Evolutionary conservation across 2,113 vertebrate genomes (phyloP).

Genomic region (Nerophis lumbriciformis): DNA sequence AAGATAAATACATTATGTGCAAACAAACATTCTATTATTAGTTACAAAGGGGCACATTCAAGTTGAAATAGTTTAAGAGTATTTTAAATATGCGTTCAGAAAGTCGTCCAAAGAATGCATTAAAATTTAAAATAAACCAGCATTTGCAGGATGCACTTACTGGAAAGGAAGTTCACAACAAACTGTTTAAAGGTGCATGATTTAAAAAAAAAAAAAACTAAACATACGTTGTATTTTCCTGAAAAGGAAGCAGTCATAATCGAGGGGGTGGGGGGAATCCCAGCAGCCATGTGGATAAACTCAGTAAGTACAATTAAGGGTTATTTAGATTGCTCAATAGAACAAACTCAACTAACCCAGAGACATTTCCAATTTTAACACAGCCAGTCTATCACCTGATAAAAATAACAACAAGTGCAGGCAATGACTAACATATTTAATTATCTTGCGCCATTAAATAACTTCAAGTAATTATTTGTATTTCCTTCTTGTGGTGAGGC

Average conservation of each 20-base stretch:
- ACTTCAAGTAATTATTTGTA: no score
- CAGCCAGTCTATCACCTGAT: no score
- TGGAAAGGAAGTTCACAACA: not conserved
- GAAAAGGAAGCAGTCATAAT: not conserved
- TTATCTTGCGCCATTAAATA: no score
- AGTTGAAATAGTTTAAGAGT: not conserved
- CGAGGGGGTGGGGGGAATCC: not conserved
- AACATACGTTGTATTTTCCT: not conserved
- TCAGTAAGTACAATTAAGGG: not conserved
- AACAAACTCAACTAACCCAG: not conserved
- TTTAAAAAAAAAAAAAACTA: no score
- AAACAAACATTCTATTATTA: not conserved
- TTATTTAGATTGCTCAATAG: not conserved
- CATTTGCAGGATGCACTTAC: not conserved
- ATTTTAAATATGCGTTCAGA: not conserved
- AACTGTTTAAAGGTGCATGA: not conserved
- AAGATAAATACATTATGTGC: not conserved
- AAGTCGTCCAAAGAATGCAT: not conserved
- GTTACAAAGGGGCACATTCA: not conserved
- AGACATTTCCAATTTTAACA: no score
- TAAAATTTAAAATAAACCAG: no score
- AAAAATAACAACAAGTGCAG: no score
- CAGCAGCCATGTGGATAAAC: not conserved
- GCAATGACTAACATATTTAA: no score
- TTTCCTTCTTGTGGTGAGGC: no score